These are phyloP conservation scores for Eudyptes chrysolophus DNA, from an alignment of 2,113 vertebrate species.

Conservation along the genomic window DNA sequence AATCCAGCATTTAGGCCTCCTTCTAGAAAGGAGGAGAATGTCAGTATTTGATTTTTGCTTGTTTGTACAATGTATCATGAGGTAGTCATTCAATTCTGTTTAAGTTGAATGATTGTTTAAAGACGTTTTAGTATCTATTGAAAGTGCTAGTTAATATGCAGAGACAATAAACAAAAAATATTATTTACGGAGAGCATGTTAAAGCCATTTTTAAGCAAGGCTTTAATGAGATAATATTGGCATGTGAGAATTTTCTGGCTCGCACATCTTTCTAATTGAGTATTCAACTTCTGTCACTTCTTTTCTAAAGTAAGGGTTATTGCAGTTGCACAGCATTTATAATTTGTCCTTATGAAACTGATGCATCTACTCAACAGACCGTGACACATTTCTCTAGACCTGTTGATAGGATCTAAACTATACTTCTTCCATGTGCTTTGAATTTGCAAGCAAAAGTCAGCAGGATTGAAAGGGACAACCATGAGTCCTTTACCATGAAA, in stretches of 20 bases:
- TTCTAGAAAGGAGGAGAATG: background rate
- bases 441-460: conserved; percentile 8
- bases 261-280: background rate
- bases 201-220: conserved; percentile 39
- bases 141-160: background rate
- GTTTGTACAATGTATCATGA: background rate
- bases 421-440: background rate
- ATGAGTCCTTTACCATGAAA: background rate
- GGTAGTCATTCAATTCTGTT: background rate
- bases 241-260: background rate
- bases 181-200: background rate
- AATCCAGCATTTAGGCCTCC: background rate
- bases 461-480: conserved; percentile 12
- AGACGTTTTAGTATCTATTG: background rate
- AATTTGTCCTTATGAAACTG: conserved; percentile 43
- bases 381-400: background rate
- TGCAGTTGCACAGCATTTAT: background rate
- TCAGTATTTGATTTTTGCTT: background rate
- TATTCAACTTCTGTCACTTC: conserved; percentile 39
- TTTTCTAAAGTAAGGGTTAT: background rate
- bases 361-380: background rate
- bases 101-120: background rate
- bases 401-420: background rate
- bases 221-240: conserved; percentile 23
- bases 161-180: conserved; percentile 10